Base-by-base conservation (phyloP, 2,888 invertebrate species). In the Alloplasta piceator region DNA sequence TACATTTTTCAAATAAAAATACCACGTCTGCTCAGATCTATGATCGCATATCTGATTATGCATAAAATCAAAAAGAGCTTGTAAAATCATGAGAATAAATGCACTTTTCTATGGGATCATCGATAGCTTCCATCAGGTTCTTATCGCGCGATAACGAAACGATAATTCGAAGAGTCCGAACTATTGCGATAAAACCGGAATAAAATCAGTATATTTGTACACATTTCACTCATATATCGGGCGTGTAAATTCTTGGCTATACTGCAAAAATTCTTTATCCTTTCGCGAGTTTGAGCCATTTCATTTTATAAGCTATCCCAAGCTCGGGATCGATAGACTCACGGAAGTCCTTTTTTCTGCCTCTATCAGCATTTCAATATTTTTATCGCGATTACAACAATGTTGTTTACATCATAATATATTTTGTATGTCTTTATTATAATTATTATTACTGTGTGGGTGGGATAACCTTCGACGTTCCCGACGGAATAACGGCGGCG, bases 41-140 rank as follows among this genome's bases (percentile, higher is more conserved):
- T n/a, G n/a, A n/a, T n/a, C n/a, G n/a, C n/a, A n/a, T n/a, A n/a
- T n/a, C n/a, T n/a, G n/a, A n/a, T n/a, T n/a, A n/a, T 26, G 26
- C 26, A 26, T 26, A 26, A 26, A 26, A 26, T 26, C 26, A 3
- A 26, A 3, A 26, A 1, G 26, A 26, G 26, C 26, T 26, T 26
- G 26, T 52, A 14, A 52, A 14, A 14, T 50, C 74, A 67, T 75
- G 74, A 50, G 74, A 75, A 75, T 75, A 50, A 67, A 75, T 48
- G 60, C 60, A 48, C 2, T 39, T 26, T 26, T 50, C 58, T 60
- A 48, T 60, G 26, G 67, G 50, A 67, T 75, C 67, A 41, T 14
- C 12, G 7, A 39, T 14, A 12, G n/a, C n/a, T n/a, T n/a, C 14
- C 46, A 12, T 56, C 56, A 38, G 26, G 73, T 10, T 55, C 60